Percentiles rank a stretch among this genome's conserved stretches.
Conservation (phyloP, 2,113 vertebrate genomes). For the Uria lomvia region DNA sequence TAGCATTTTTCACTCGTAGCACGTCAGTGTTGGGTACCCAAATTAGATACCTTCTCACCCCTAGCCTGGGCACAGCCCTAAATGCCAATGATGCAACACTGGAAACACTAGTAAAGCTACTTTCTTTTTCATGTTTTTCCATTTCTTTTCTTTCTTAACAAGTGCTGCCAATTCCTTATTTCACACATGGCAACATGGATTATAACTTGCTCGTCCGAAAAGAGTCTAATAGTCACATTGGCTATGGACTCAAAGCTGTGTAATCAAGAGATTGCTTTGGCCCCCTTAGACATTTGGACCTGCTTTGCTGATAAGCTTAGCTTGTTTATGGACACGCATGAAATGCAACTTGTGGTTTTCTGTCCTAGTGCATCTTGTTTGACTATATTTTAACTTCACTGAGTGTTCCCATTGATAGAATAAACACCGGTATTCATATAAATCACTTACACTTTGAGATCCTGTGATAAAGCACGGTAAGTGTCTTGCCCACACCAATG, state of each 20-base stretch:
- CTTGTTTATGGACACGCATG: neutral
- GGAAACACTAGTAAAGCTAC: neutral
- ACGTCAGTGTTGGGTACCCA: neutral
- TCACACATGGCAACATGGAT: neutral
- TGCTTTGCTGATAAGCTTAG: neutral
- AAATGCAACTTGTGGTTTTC: neutral
- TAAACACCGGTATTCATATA: neutral
- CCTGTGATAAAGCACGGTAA: neutral
- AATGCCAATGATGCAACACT: neutral
- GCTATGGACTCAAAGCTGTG: neutral
- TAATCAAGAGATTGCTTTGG: neutral
- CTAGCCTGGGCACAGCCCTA: neutral
- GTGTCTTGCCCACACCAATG: neutral
- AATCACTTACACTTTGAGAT: constrained; percentile 12
- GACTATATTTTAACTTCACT: neutral
- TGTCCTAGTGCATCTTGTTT: neutral
- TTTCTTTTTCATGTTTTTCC: neutral
- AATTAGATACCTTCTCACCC: neutral
- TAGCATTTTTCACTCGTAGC: neutral
- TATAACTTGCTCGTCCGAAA: neutral
- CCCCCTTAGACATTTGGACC: neutral
- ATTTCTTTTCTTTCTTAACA: neutral
- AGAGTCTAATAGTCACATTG: neutral
- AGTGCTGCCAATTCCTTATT: neutral
- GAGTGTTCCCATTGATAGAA: neutral